A percentile compares a stretch with the other conserved stretches of the same genome.
Evolutionary conservation across 92 coral and sea anemone species (phyloP).

Genomic region (Desmophyllum pertusum): DNA sequence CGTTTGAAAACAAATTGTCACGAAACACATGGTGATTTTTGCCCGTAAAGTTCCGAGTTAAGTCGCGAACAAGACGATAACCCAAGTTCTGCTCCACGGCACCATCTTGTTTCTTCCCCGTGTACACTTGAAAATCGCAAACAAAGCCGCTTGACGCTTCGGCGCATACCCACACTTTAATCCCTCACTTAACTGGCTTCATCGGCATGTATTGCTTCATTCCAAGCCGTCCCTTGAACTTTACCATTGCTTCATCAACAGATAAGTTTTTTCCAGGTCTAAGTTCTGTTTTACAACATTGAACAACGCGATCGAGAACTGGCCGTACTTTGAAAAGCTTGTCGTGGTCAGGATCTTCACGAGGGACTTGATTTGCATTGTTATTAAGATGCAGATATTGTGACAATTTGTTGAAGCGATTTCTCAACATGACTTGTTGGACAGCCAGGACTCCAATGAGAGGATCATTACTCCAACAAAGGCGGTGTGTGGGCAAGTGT

Average conservation of each 20-base stretch:
- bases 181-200: slow-evolving; percentile 19
- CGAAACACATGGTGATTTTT: slow-evolving; percentile 29
- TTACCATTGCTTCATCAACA: slow-evolving; percentile 25
- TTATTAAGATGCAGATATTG: slow-evolving; percentile 38
- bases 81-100: slow-evolving; percentile 18
- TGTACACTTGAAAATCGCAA: slow-evolving; percentile 35
- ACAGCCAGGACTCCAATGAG: slow-evolving; percentile 22
- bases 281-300: slow-evolving; percentile 9
- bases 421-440: slow-evolving; percentile 37
- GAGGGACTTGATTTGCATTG: slow-evolving; percentile 1
- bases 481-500: neutral
- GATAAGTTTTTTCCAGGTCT: slow-evolving; percentile 20
- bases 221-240: slow-evolving; percentile 13
- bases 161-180: slow-evolving; percentile 39
- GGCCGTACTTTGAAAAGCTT: slow-evolving; percentile 53
- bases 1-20: slow-evolving; percentile 30
- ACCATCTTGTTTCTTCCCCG: slow-evolving; percentile 35
- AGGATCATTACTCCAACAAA: slow-evolving; percentile 5
- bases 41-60: neutral
- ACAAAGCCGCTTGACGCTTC: slow-evolving; percentile 36
- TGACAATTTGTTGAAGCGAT: slow-evolving; percentile 27
- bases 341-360: slow-evolving; percentile 13
- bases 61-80: slow-evolving; percentile 29
- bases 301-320: slow-evolving; percentile 26
- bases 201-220: slow-evolving; percentile 34